Base-by-base conservation (phyloP, 2,888 invertebrate genomes). In the Netelia inedita region DNA sequence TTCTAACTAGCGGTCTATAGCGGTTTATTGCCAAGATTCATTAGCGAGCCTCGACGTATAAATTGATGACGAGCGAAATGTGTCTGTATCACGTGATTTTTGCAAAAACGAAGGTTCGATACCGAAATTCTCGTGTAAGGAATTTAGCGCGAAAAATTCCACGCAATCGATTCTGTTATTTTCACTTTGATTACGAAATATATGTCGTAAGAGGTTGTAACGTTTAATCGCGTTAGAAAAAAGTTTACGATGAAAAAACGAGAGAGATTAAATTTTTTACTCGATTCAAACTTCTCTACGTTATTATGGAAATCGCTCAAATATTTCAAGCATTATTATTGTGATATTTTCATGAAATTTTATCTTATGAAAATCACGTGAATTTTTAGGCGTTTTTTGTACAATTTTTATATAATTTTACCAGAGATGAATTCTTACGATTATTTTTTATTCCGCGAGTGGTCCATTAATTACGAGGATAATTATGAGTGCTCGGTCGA, bases 161-260 rank as follows among this genome's bases (percentile, higher is more conserved):
- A 3, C 19, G 35, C 65, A 19, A 53, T 53, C 53, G 14, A 75
- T 65, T 23, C 19, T 43, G 61, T 78, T 78, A 35, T 35, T 69
- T 53, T 53, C 53, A 14, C 19, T 3, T 8, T 2, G 28, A 46
- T 61, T 68, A 43, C 76, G n/a, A 68, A 61, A 59, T 19, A 59
- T 19, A 55, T 66, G 14, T n/a, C 28, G 53, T 16, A 57, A 16
- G 43, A 59, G 11, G 59, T 46, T 19, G 28, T 9, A n/a, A 11
- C 8, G 46, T 21, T 9, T 28, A 69, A 10, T 28, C 1, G n/a
- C 14, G 55, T 9, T 5, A 3, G 21, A 57, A 73, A 73, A 73
- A 73, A 61, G 5, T 14, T 1, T 53, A 63, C 21, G 19, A 57
- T 14, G 11, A 35, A 73, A 11, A 66, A 14, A 6, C 21, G 46